These are phyloP conservation scores for Picus viridis DNA, from an alignment of 2,797 vertebrate species.

Conservation along the genomic window DNA sequence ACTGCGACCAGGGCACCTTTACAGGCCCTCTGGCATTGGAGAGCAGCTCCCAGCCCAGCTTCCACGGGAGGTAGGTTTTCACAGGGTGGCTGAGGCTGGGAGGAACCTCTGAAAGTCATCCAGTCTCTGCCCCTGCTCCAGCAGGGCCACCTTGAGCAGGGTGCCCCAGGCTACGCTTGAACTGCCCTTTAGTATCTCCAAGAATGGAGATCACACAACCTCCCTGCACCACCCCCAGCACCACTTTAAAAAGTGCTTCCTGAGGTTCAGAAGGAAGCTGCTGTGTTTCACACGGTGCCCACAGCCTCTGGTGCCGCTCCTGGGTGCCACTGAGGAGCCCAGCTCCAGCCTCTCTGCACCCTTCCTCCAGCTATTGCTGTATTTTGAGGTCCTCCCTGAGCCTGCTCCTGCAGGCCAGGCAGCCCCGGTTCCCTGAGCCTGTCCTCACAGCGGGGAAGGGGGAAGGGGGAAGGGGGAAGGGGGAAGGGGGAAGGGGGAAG, in stretches of 20 bases:
- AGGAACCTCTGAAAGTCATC: background rate
- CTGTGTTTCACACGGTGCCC: background rate
- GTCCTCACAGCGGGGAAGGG: no score
- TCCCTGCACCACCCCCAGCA: background rate
- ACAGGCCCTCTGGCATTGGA: fast-evolving
- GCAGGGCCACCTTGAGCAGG: background rate
- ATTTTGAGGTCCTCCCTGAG: background rate
- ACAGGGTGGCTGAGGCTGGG: background rate
- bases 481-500: no score
- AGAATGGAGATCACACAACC: background rate
- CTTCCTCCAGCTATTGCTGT: background rate
- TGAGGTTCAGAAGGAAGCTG: no score
- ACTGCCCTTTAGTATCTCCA: background rate
- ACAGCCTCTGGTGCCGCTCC: background rate
- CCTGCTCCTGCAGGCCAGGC: background rate
- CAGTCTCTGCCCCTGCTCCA: background rate
- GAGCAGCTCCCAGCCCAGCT: background rate
- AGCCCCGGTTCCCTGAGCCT: background rate
- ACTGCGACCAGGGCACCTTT: background rate
- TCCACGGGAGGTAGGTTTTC: background rate
- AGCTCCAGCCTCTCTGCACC: background rate
- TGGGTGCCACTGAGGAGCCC: background rate
- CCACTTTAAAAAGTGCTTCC: background rate
- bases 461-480: no score
- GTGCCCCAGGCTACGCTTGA: fast-evolving